These are phyloP conservation scores for Coleophora flavipennella DNA, from an alignment of 2,888 invertebrate species.

Conservation along the genomic window DNA sequence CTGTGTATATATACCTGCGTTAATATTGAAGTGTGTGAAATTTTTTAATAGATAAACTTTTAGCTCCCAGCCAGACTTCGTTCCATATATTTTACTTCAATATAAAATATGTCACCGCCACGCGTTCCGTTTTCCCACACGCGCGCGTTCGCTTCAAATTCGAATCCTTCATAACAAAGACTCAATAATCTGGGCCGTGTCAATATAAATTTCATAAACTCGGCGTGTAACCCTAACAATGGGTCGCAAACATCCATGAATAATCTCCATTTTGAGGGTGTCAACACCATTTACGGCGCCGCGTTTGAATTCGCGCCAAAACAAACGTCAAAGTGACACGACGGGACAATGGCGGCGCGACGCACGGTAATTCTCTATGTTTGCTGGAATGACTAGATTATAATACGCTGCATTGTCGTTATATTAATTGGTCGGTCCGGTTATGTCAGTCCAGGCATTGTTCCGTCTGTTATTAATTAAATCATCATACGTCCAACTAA, in stretches of 20 bases:
- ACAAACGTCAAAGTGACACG: constrained; percentile 51
- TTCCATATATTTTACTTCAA: constrained; percentile 21
- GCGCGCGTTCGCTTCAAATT: constrained; percentile 39
- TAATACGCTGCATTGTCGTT: constrained; percentile 45
- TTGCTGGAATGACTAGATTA: constrained; percentile 12
- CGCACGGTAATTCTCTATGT: constrained; percentile 38
- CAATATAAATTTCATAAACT: constrained; percentile 68
- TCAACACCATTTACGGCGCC: constrained; percentile 53
- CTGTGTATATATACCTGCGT: neutral
- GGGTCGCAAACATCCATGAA: constrained; percentile 64
- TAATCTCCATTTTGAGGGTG: constrained; percentile 67
- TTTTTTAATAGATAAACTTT: too few relatives aligned
- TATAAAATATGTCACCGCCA: constrained; percentile 61
- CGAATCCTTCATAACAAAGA: constrained; percentile 61
- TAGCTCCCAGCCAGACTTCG: constrained; percentile 9
- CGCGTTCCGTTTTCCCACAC: constrained; percentile 49
- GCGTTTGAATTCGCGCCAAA: constrained; percentile 52
- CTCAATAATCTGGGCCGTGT: constrained; percentile 62
- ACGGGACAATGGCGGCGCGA: constrained; percentile 44
- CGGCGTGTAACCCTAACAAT: constrained; percentile 53
- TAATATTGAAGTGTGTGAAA: neutral
- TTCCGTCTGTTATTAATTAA: neutral
- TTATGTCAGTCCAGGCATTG: neutral
- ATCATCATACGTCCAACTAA: too few relatives aligned
- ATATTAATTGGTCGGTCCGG: constrained; percentile 40